These are phyloP conservation scores for Apotomis turbidana DNA, from an alignment of 2,888 invertebrate genomes.

Conservation along the genomic window DNA sequence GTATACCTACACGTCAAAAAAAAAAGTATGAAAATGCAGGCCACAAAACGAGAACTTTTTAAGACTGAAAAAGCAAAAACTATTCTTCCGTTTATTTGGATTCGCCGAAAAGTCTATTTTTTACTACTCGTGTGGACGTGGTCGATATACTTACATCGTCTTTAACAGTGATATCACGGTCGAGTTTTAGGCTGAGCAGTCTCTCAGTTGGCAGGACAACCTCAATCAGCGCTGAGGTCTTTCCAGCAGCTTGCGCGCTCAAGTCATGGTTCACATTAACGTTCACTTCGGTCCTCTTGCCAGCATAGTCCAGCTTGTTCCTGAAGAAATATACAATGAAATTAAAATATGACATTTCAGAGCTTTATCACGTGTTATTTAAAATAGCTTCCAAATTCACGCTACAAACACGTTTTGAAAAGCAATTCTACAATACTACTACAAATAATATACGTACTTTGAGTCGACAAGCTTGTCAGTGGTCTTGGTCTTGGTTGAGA, in stretches of 20 bases:
- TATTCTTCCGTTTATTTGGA: no score
- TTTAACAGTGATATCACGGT: constrained; percentile 60
- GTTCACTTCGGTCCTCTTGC: constrained; percentile 71
- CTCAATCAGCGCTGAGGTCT: constrained; percentile 64
- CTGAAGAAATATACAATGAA: constrained; percentile 52
- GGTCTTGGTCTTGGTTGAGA: constrained; percentile 85
- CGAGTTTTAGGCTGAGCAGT: constrained; percentile 66
- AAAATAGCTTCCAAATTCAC: no score
- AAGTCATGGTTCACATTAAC: constrained; percentile 62
- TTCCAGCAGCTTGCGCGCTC: constrained; percentile 54
- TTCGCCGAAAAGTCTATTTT: no score
- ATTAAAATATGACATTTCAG: not conserved
- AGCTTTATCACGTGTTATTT: no score
- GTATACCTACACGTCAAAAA: constrained; percentile 52
- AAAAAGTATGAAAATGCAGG: not conserved
- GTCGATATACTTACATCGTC: constrained; percentile 59
- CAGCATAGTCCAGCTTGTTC: constrained; percentile 74
- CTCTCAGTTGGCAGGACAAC: constrained; percentile 74
- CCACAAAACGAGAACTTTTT: no score
- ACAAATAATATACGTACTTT: constrained; percentile 76
- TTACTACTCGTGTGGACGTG: no score
- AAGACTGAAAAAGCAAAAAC: no score
- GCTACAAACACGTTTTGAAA: no score
- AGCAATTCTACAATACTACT: no score
- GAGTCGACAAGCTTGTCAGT: constrained; percentile 83